These are phyloP conservation scores for Scaptomyza polygonia DNA, from an alignment of 2,888 invertebrate species.

Conservation along the genomic window DNA sequence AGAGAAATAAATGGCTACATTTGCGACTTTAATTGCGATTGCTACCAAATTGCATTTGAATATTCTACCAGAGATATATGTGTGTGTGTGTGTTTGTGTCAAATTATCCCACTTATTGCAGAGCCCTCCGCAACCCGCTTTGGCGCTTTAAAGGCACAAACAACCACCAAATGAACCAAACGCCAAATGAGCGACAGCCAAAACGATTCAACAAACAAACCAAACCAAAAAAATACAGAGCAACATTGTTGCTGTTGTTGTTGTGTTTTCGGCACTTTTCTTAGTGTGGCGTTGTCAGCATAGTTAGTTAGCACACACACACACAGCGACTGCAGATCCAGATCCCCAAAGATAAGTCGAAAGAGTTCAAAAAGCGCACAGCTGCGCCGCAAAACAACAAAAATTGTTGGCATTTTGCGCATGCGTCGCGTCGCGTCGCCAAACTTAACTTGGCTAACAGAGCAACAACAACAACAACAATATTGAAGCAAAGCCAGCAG, in stretches of 20 bases:
- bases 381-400: slow-evolving; percentile 75
- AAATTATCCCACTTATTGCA: slow-evolving; percentile 78
- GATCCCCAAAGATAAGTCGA: slow-evolving; percentile 59
- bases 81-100: slow-evolving; percentile 42
- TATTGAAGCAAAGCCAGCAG: neutral
- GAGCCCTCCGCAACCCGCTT: slow-evolving; percentile 2
- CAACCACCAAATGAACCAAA: slow-evolving; percentile 41
- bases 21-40: slow-evolving; percentile 70
- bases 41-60: slow-evolving; percentile 54
- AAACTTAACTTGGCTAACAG: slow-evolving; percentile 10
- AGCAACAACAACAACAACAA: slow-evolving; percentile 9
- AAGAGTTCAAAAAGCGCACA: slow-evolving; percentile 50
- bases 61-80: slow-evolving; percentile 11
- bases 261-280: slow-evolving; percentile 70
- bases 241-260: slow-evolving; percentile 24
- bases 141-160: slow-evolving; percentile 19
- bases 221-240: slow-evolving; percentile 31
- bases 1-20: slow-evolving; percentile 42
- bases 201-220: slow-evolving; percentile 47
- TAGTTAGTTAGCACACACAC: slow-evolving; percentile 64
- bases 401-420: slow-evolving; percentile 78
- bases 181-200: slow-evolving; percentile 74
- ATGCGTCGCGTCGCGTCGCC: slow-evolving; percentile 63
- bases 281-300: slow-evolving; percentile 75
- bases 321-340: slow-evolving; percentile 43